A percentile compares a stretch with the other conserved stretches of the same genome.
These are phyloP conservation scores for Argyra leucocephala DNA, from an alignment of 2,888 invertebrate genomes.

Conservation along the genomic window DNA sequence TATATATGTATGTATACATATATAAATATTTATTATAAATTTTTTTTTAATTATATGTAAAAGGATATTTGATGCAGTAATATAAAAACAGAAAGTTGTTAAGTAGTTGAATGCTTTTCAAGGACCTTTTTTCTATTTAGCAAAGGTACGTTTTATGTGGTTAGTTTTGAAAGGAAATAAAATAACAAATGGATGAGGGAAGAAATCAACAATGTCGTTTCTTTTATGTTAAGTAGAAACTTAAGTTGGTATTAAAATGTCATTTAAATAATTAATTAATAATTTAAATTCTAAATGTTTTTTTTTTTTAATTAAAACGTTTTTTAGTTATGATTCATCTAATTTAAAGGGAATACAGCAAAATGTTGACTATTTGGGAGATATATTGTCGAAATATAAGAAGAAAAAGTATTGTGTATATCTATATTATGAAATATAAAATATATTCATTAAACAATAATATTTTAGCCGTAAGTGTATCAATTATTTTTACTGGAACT, in stretches of 20 bases:
- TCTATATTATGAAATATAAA: too few relatives aligned
- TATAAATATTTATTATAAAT: too few relatives aligned
- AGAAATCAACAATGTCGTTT: not conserved
- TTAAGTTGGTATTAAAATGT: not conserved
- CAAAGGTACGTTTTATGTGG: not conserved
- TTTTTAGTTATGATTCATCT: too few relatives aligned
- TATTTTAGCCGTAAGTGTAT: too few relatives aligned
- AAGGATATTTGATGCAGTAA: not conserved
- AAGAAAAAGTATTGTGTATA: too few relatives aligned
- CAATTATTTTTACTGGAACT: too few relatives aligned
- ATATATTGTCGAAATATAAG: too few relatives aligned
- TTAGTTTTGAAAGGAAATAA: not conserved
- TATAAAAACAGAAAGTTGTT: not conserved
- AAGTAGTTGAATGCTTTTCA: slow-evolving; percentile 1
- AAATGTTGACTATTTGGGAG: too few relatives aligned
- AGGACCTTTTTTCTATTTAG: not conserved
- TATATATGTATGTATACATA: too few relatives aligned
- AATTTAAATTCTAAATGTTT: not conserved
- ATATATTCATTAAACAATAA: too few relatives aligned
- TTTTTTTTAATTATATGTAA: not conserved
- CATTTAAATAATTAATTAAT: slow-evolving; percentile 1
- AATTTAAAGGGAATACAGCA: too few relatives aligned
- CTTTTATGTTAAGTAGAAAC: not conserved
- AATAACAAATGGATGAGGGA: not conserved
- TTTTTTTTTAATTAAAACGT: too few relatives aligned